A percentile compares a stretch with the other conserved stretches of the same genome.
phyloP scores from a whole-genome alignment of 2,888 invertebrate species.

The Phasia obesa region DNA sequence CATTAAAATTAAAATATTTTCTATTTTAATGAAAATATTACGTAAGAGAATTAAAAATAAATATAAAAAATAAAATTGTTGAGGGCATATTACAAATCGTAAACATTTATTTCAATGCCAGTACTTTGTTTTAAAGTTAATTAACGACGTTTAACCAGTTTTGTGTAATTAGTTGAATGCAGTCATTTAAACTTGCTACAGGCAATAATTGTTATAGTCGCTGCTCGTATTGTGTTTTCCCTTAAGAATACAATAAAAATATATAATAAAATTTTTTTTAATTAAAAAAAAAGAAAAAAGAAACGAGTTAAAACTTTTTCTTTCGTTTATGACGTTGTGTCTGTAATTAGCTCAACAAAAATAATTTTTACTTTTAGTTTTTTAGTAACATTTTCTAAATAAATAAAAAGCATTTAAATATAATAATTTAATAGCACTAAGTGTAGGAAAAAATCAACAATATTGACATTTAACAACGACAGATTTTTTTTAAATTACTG shows the following conservation, averaged over 20 bases:
- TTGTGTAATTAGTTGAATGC: slow-evolving; percentile 24
- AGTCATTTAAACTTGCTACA: slow-evolving; percentile 18
- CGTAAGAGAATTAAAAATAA: no score
- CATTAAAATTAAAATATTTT: no score
- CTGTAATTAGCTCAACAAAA: slow-evolving; percentile 26
- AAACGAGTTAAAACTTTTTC: no score
- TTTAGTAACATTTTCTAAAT: slow-evolving; percentile 28
- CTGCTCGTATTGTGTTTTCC: neutral
- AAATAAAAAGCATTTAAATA: no score
- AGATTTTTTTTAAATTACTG: no score
- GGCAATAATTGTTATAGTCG: neutral
- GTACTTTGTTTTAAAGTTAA: slow-evolving; percentile 4
- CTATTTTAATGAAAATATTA: no score
- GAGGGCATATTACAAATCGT: neutral
- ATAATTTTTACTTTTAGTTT: slow-evolving; percentile 35
- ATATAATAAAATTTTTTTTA: slow-evolving; percentile 44
- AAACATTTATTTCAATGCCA: slow-evolving; percentile 10
- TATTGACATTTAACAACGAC: slow-evolving; percentile 5
- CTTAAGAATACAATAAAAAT: slow-evolving; percentile 28
- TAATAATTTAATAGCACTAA: no score
- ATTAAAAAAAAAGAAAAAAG: slow-evolving; percentile 4
- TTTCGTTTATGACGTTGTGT: slow-evolving; percentile 9
- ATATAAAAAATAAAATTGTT: neutral
- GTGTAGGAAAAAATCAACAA: neutral
- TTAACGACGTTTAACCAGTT: slow-evolving; percentile 12